Evolutionary conservation across 2,113 vertebrate species (phyloP).

Genomic region (Scortum barcoo): DNA sequence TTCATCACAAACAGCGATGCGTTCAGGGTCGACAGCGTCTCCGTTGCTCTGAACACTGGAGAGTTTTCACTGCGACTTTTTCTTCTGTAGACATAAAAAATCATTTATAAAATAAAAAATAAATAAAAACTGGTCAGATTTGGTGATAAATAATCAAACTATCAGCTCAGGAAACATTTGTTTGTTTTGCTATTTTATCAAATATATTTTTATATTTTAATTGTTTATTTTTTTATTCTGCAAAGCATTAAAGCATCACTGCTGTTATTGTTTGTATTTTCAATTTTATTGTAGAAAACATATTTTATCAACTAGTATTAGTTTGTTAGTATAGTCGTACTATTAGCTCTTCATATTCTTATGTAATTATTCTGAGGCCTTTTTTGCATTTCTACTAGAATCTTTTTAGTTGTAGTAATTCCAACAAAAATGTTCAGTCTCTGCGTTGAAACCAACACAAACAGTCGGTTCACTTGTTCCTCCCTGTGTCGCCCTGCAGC

Average conservation of each 20-base stretch:
- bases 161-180: not conserved
- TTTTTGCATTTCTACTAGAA: not conserved
- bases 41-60: too few relatives aligned
- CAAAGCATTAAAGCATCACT: too few relatives aligned
- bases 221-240: too few relatives aligned
- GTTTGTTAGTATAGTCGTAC: too few relatives aligned
- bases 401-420: too few relatives aligned
- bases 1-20: not conserved
- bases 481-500: not conserved
- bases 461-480: not conserved
- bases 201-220: not conserved
- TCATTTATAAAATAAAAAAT: too few relatives aligned
- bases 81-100: too few relatives aligned
- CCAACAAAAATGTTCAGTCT: too few relatives aligned
- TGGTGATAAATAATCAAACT: not conserved
- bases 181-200: not conserved
- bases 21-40: not conserved
- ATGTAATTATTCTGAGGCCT: not conserved
- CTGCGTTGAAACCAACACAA: not conserved
- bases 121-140: too few relatives aligned
- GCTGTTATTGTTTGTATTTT: not conserved
- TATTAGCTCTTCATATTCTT: not conserved
- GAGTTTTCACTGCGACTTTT: too few relatives aligned
- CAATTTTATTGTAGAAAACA: not conserved
- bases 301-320: not conserved